Evolutionary conservation across 2,888 invertebrate species (phyloP).

Genomic region (Noctua fimbriata): DNA sequence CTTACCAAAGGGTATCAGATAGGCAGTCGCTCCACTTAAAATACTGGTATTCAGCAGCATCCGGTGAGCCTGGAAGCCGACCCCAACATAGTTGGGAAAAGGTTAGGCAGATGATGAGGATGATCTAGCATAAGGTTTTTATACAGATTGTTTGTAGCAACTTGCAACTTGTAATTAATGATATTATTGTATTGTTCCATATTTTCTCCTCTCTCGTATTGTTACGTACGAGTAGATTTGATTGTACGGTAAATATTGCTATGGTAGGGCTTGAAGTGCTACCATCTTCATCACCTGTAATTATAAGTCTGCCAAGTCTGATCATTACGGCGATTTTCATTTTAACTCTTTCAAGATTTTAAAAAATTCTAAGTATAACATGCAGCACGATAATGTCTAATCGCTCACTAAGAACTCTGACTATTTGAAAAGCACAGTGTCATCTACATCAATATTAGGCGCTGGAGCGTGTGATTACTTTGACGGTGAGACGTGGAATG

Average conservation of each 20-base stretch:
- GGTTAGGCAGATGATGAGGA: not conserved
- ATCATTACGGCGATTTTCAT: not conserved
- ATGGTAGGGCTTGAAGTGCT: not conserved
- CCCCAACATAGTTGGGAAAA: not conserved
- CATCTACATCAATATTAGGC: slow-evolving; percentile 63
- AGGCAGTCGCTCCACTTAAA: not conserved
- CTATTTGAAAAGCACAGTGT: slow-evolving; percentile 46
- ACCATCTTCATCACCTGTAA: not conserved
- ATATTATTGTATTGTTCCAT: not conserved
- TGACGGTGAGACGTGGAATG: slow-evolving; percentile 32
- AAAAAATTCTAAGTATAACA: not conserved
- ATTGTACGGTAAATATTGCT: not conserved
- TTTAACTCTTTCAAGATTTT: not conserved
- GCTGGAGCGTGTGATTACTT: slow-evolving; percentile 59
- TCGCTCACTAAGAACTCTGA: slow-evolving; percentile 8
- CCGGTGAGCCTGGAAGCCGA: not conserved
- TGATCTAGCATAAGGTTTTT: not conserved
- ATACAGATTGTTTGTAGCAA: not conserved
- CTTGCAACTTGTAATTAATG: not conserved
- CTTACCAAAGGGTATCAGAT: not conserved
- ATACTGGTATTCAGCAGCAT: not conserved
- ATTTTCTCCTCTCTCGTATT: not conserved
- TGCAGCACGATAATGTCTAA: not conserved
- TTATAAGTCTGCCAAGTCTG: not conserved
- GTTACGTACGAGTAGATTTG: not conserved